phyloP scores from a whole-genome alignment of 1,140 invertebrate species.

The Amphibalanus amphitrite region DNA sequence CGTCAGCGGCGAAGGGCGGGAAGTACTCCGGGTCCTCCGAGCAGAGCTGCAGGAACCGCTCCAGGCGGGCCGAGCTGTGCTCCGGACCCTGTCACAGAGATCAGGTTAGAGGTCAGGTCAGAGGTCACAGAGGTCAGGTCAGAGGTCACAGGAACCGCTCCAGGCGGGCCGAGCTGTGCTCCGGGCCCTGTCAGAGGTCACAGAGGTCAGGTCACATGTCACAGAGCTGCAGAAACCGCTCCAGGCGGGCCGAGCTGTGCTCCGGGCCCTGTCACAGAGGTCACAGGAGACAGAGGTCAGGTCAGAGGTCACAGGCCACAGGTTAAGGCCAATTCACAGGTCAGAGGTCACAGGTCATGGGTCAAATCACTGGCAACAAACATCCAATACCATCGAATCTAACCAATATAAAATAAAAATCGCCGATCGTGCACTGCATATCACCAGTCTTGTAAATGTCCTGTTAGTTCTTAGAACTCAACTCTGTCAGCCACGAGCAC shows the following conservation, averaged over 20 bases:
- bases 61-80: slow-evolving; percentile 85
- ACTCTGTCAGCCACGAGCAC: too few relatives aligned
- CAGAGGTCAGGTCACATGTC: neutral
- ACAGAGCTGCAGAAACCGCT: slow-evolving; percentile 92
- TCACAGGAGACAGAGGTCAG: neutral
- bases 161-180: slow-evolving; percentile 76
- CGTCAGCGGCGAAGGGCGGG: slow-evolving; percentile 57
- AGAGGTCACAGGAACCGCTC: slow-evolving; percentile 36
- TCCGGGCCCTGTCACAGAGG: slow-evolving; percentile 62
- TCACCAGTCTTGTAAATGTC: too few relatives aligned
- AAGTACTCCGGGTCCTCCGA: slow-evolving; percentile 92
- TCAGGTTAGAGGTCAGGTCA: neutral
- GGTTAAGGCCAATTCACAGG: too few relatives aligned
- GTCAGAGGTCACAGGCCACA: neutral
- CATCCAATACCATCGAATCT: too few relatives aligned
- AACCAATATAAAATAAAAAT: too few relatives aligned
- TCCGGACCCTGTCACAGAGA: slow-evolving; percentile 62
- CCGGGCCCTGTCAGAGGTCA: slow-evolving; percentile 64
- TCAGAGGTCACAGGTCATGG: too few relatives aligned
- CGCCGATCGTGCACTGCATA: too few relatives aligned
- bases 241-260: slow-evolving; percentile 85
- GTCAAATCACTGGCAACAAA: too few relatives aligned
- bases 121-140: neutral
- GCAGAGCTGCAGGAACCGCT: slow-evolving; percentile 92
- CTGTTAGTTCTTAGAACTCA: too few relatives aligned